Evolutionary conservation across 2,113 vertebrate genomes (phyloP).

Genomic region (Crocuta crocuta): DNA sequence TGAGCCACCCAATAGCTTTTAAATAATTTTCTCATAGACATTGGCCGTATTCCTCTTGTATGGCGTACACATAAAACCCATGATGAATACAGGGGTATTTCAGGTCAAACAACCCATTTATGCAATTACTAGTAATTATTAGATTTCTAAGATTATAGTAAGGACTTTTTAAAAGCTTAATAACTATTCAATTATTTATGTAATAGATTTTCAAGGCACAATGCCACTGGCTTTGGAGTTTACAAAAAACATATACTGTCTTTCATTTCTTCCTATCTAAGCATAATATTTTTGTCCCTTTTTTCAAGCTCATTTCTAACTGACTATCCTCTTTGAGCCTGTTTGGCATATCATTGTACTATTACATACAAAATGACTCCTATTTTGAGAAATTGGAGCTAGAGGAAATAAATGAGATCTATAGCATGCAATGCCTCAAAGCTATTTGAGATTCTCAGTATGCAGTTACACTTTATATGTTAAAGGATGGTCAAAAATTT

Average conservation of each 20-base stretch:
- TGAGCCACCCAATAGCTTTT: not conserved
- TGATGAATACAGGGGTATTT: not conserved
- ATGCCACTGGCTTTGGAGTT: not conserved
- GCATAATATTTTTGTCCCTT: not conserved
- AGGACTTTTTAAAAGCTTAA: not conserved
- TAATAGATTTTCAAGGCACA: not conserved
- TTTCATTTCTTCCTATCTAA: not conserved
- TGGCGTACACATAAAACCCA: not conserved
- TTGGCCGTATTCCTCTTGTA: not conserved
- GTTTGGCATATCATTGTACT: not conserved
- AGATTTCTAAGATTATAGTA: conserved; percentile 3
- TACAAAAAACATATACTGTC: not conserved
- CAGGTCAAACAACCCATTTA: not conserved
- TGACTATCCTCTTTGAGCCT: not conserved
- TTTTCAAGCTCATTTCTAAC: not conserved
- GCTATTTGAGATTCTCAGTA: not conserved
- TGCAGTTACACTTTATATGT: not conserved
- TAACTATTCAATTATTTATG: not conserved
- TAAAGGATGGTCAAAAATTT: not conserved
- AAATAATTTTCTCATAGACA: not conserved
- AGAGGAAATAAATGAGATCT: not conserved
- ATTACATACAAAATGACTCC: not conserved
- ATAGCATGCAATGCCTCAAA: not conserved
- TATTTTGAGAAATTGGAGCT: not conserved
- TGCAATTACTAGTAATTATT: not conserved